phyloP scores from a whole-genome alignment of 2,797 vertebrate genomes.

The Hypotaenidia okinawae region DNA sequence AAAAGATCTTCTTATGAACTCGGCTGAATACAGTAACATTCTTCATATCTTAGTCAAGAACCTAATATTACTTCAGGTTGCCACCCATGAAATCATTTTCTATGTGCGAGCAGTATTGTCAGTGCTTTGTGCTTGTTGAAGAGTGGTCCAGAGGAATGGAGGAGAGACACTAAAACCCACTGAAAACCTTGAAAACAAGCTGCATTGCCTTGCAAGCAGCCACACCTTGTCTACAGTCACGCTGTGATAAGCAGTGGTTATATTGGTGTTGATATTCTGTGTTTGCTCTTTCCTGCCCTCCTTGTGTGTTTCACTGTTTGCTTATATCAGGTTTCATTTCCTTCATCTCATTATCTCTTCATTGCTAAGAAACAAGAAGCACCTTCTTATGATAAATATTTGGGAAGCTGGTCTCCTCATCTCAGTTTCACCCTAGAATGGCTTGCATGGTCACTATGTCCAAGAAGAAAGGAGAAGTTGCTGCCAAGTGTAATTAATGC shows the following conservation, averaged over 20 bases:
- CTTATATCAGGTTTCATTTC: not conserved
- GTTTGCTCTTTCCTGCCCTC: not conserved
- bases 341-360: not conserved
- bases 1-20: not conserved
- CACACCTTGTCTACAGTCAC: not conserved
- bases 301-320: not conserved
- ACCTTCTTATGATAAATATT: not conserved
- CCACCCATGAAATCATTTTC: not conserved
- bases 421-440: not conserved
- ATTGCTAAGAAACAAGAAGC: not conserved
- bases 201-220: not conserved
- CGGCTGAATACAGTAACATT: not conserved
- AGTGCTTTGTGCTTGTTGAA: not conserved
- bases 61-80: not conserved
- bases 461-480: not conserved
- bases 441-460: not conserved
- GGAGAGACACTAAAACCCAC: not conserved
- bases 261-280: fast-evolving
- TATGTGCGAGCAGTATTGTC: fast-evolving
- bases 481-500: not conserved
- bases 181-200: not conserved
- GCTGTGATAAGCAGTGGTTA: not conserved
- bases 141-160: not conserved
- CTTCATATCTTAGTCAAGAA: not conserved
- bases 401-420: not conserved